phyloP scores from a whole-genome alignment of 2,113 vertebrate species.

The Aleadryas rufinucha region DNA sequence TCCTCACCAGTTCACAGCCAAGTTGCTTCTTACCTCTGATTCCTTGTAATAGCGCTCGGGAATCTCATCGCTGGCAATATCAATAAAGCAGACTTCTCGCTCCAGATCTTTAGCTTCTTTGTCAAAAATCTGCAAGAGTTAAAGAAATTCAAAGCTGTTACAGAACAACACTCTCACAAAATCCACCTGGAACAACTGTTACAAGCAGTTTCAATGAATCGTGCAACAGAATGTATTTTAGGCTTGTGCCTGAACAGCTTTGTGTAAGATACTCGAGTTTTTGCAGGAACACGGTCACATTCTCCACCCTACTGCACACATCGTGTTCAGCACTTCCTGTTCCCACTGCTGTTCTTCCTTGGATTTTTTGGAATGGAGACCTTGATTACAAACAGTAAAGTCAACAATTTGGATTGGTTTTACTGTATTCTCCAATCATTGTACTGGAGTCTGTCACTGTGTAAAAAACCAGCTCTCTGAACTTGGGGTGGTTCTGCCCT shows the following conservation, averaged over 20 bases:
- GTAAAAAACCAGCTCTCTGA: background rate
- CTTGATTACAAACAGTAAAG: background rate
- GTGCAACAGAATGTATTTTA: background rate
- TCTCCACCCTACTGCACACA: background rate
- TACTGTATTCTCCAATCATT: background rate
- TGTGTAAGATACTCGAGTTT: background rate
- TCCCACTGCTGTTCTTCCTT: background rate
- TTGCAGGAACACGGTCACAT: background rate
- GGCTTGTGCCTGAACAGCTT: background rate
- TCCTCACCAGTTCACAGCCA: background rate
- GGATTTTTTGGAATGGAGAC: background rate
- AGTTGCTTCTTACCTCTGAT: constrained; percentile 82
- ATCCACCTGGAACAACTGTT: background rate
- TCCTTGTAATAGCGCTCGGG: constrained; percentile 98
- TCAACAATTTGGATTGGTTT: background rate
- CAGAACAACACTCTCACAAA: background rate
- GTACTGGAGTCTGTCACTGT: background rate
- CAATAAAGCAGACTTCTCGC: constrained; percentile 92
- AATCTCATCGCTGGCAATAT: constrained; percentile 96
- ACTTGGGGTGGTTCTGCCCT: background rate
- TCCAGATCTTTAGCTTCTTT: constrained; percentile 91
- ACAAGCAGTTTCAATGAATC: background rate
- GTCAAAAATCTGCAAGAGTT: constrained; percentile 89
- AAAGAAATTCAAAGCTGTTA: background rate
- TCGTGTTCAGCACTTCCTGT: background rate